A percentile compares a stretch with the other conserved stretches of the same genome.
Conservation (phyloP, 2,113 vertebrate species). For the Prinia subflava region DNA sequence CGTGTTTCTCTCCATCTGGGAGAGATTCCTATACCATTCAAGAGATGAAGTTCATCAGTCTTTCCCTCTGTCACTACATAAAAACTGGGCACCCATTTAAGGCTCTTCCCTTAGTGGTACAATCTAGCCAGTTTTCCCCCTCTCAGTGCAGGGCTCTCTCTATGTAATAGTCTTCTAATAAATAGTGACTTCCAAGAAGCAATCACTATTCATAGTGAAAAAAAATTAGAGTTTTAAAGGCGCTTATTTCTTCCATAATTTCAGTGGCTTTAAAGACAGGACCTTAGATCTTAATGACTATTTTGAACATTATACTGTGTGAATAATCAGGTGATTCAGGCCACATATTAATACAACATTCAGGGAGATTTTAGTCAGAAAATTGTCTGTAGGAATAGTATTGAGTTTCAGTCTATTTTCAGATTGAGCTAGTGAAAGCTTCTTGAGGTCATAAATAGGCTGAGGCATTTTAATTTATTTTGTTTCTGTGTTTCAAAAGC, state of each 20-base stretch:
- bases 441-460: neutral
- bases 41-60: neutral
- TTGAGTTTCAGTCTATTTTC: neutral
- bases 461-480: neutral
- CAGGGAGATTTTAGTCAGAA: neutral
- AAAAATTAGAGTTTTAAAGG: neutral
- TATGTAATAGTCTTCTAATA: neutral
- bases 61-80: neutral
- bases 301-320: neutral
- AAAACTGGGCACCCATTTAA: neutral
- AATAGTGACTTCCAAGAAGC: neutral
- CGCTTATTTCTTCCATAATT: neutral
- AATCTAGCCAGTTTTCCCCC: neutral
- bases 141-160: neutral
- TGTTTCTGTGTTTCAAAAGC: neutral
- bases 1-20: neutral
- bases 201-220: neutral
- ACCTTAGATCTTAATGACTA: neutral
- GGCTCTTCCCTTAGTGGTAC: neutral
- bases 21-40: neutral
- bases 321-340: neutral
- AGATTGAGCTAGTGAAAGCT: neutral
- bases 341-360: neutral
- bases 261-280: neutral
- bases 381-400: neutral